Conservation (phyloP, 1,140 invertebrate genomes). For the Heliconius himera region DNA sequence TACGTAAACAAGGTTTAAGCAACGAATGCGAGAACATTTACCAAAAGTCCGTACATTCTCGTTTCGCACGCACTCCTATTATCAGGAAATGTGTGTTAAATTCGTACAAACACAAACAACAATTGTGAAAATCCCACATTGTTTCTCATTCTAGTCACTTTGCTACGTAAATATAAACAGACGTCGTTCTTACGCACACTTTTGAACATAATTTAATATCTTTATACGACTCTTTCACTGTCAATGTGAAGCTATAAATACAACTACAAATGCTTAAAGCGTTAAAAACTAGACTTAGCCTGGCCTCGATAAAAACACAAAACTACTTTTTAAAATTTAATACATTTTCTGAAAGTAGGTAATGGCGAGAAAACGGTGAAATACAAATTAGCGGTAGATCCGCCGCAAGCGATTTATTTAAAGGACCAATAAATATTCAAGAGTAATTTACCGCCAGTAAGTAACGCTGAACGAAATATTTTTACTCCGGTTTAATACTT, state of each 20-base stretch:
- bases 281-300: background rate
- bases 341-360: background rate
- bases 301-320: background rate
- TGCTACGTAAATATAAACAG: conserved; percentile 72
- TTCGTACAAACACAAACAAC: conserved; percentile 58
- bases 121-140: conserved; percentile 52
- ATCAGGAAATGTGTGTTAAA: conserved; percentile 47
- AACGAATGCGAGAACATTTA: conserved; percentile 34
- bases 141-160: conserved; percentile 67
- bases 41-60: conserved; percentile 32
- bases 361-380: conserved; percentile 40
- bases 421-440: conserved; percentile 79
- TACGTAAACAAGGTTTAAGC: conserved; percentile 30
- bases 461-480: conserved; percentile 65
- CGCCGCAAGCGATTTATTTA: conserved; percentile 72
- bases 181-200: conserved; percentile 58
- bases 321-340: background rate
- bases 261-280: no score
- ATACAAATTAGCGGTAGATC: conserved; percentile 69
- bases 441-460: conserved; percentile 68
- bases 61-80: conserved; percentile 44
- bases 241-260: no score
- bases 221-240: no score
- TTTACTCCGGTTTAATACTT: conserved; percentile 39
- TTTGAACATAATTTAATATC: no score